Percentiles rank a stretch among this genome's conserved stretches.
phyloP scores from a whole-genome alignment of 2,888 invertebrate species.

The Eilema caniola region DNA sequence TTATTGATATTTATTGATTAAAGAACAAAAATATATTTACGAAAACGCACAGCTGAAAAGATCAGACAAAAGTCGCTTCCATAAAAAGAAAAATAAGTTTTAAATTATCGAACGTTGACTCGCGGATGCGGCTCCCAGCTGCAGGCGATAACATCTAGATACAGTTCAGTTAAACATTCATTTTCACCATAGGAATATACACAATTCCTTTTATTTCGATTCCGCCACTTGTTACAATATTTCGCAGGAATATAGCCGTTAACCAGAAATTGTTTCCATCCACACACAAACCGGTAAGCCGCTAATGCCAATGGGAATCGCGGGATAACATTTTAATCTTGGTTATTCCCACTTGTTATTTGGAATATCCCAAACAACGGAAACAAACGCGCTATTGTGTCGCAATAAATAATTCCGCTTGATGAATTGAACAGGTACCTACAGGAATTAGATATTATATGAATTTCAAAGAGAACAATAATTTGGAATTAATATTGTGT shows the following conservation, averaged over 20 bases:
- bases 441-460: conserved; percentile 28
- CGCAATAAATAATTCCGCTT: conserved; percentile 47
- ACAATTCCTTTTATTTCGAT: neutral
- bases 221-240: neutral
- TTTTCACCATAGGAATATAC: neutral
- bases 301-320: conserved; percentile 45
- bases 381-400: conserved; percentile 44
- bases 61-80: too few relatives aligned
- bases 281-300: conserved; percentile 40
- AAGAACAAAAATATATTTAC: too few relatives aligned
- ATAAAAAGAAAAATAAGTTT: too few relatives aligned
- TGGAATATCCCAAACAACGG: conserved; percentile 36
- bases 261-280: conserved; percentile 26
- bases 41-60: too few relatives aligned
- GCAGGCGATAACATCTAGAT: too few relatives aligned
- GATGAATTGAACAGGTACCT: conserved; percentile 41
- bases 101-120: too few relatives aligned
- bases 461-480: conserved; percentile 31
- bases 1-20: too few relatives aligned
- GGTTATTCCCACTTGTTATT: conserved; percentile 50
- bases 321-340: conserved; percentile 52
- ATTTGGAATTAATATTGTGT: conserved; percentile 1
- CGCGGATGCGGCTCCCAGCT: too few relatives aligned
- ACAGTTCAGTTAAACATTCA: neutral
- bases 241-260: conserved; percentile 24